Conservation (phyloP, 1,140 invertebrate species). For the Heliothis virescens region DNA sequence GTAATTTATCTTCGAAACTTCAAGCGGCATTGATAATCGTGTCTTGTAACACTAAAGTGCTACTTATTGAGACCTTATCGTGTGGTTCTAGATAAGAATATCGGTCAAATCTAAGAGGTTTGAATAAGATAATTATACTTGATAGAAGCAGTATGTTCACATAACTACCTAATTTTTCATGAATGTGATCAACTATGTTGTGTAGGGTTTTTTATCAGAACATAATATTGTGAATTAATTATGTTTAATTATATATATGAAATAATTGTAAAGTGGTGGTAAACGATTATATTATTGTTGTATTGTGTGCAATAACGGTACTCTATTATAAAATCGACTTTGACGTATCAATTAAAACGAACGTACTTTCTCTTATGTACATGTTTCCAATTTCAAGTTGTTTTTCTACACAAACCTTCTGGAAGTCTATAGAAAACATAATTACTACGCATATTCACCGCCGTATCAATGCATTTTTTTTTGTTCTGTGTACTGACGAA, state of each 20-base stretch:
- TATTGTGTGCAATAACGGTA: no score
- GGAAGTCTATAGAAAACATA: neutral
- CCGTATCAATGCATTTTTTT: neutral
- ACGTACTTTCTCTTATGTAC: no score
- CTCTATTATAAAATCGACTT: no score
- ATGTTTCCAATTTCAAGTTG: neutral
- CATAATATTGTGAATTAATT: no score
- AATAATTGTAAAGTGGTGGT: no score
- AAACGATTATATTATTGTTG: no score
- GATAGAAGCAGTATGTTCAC: neutral
- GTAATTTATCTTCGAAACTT: no score
- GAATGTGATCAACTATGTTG: neutral
- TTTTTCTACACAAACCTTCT: neutral
- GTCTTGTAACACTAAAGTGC: neutral
- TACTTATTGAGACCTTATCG: neutral
- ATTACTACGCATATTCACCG: neutral
- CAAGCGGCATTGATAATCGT: neutral
- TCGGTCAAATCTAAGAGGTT: slow-evolving; percentile 29
- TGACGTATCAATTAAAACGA: neutral
- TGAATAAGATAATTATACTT: neutral
- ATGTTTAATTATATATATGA: no score
- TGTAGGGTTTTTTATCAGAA: no score
- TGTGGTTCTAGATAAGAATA: slow-evolving; percentile 9
- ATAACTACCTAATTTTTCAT: neutral
- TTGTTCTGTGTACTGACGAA: neutral